Evolutionary conservation across 2,113 vertebrate species (phyloP), one percentile per base, ranked within the genome.

Genomic region (Calonectris borealis): DNA sequence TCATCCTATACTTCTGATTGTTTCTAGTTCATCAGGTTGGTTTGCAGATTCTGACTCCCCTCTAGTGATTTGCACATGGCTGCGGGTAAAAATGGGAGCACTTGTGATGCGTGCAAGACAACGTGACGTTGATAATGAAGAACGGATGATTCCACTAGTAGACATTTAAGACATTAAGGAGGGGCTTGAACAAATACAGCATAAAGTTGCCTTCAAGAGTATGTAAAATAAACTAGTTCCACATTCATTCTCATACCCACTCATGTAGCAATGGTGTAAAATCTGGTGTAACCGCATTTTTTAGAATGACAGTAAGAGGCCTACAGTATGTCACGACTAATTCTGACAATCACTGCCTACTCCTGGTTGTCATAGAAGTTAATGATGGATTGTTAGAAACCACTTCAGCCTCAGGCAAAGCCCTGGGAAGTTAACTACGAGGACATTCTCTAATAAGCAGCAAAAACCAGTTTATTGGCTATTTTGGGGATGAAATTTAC

Each of bases 361-460:
- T 93, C 31, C 7, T 12, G 20, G 78, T 88, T 96, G 97, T 97
- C 96, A 93, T 2, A 93, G 93, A 96, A 96, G 90, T 91, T 97
- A 97, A 97, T 96, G 94, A 98, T 88, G 96, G 91, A 94, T 88
- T 94, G 52, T 86, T 93, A 88, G 78, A 97, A 85, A 94, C 88
- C 38, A 24, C 84, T 91, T 82, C 80, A 82, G 94, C 97, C 93
- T 29, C 68, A 94, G 96, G 97, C 97, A 97, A 90, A 95, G 97
- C 97, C 97, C 76, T 93, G 78, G 96, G 96, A 94, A 91, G 68
- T 92, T 96, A 92, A 90, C 93, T 96, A 83, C 89, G 62, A 95
- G 86, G 62, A 57, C 90, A 93, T 44, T 29, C 7, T 97, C 92
- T 96, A 97, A 95, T 93, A 97, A 97, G 88, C 66, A 83, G 85